Evolutionary conservation across 2,797 vertebrate species (phyloP).

Genomic region (Microcaecilia unicolor): DNA sequence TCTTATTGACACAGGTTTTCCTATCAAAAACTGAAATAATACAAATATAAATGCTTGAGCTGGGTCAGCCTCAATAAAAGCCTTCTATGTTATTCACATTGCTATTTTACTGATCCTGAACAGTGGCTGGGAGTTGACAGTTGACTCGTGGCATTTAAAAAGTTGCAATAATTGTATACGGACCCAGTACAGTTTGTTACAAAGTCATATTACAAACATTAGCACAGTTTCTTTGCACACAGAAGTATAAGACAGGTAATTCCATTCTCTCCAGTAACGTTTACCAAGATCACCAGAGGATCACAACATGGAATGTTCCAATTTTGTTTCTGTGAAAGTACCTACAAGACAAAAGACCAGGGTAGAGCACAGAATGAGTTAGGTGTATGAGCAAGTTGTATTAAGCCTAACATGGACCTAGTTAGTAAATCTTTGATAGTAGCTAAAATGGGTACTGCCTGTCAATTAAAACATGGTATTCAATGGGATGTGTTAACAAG

Average conservation of each 20-base stretch:
- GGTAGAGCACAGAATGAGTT: not conserved
- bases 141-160: slow-evolving; percentile 10
- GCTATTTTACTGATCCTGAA: slow-evolving; percentile 2
- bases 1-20: too few species aligned
- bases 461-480: too few species aligned
- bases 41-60: not conserved
- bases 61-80: slow-evolving; percentile 3
- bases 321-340: slow-evolving; percentile 1
- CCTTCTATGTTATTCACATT: slow-evolving; percentile 1
- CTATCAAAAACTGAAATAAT: too few species aligned
- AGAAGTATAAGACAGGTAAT: slow-evolving; percentile 10
- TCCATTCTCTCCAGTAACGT: not conserved
- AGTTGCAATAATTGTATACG: slow-evolving; percentile 7
- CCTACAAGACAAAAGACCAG: slow-evolving; percentile 26
- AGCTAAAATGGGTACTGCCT: too few species aligned
- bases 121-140: slow-evolving; percentile 11
- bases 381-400: too few species aligned
- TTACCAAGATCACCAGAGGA: not conserved
- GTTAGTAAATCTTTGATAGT: too few species aligned
- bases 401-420: too few species aligned
- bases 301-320: slow-evolving; percentile 3
- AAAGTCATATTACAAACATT: slow-evolving; percentile 23
- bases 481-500: too few species aligned
- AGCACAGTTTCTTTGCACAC: slow-evolving; percentile 3
- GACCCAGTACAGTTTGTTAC: slow-evolving; percentile 21